phyloP scores from a whole-genome alignment of 2,113 vertebrate species.

The Crotalus tigris region DNA sequence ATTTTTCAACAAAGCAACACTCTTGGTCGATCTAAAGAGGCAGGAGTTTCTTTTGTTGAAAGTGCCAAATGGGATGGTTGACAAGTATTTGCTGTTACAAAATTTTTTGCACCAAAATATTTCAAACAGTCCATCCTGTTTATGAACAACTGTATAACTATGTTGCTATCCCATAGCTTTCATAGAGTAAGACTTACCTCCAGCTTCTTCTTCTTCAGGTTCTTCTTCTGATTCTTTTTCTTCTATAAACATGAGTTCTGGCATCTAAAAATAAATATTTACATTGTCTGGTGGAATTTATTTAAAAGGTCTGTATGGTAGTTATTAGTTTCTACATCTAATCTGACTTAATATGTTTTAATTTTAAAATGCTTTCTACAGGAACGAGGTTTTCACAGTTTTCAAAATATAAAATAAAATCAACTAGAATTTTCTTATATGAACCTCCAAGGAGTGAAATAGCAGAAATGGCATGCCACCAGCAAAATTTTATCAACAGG shows the following conservation, averaged over 20 bases:
- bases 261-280: conserved; percentile 29
- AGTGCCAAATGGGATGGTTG: too few species aligned
- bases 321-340: background rate
- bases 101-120: background rate
- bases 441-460: background rate
- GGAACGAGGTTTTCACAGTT: background rate
- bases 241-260: conserved; percentile 41
- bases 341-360: background rate
- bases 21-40: too few species aligned
- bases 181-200: conserved; percentile 28
- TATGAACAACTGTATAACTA: background rate
- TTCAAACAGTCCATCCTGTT: background rate
- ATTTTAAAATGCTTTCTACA: background rate
- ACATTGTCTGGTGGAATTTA: background rate
- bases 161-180: background rate
- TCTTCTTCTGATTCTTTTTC: conserved; percentile 39
- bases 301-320: background rate
- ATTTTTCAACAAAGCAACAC: too few species aligned
- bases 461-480: background rate
- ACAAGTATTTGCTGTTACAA: background rate
- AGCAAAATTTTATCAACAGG: background rate
- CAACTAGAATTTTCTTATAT: background rate
- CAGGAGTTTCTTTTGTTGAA: too few species aligned
- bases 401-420: background rate
- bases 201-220: background rate